Conservation (phyloP, 2,113 vertebrate genomes). For the Poecile atricapillus region DNA sequence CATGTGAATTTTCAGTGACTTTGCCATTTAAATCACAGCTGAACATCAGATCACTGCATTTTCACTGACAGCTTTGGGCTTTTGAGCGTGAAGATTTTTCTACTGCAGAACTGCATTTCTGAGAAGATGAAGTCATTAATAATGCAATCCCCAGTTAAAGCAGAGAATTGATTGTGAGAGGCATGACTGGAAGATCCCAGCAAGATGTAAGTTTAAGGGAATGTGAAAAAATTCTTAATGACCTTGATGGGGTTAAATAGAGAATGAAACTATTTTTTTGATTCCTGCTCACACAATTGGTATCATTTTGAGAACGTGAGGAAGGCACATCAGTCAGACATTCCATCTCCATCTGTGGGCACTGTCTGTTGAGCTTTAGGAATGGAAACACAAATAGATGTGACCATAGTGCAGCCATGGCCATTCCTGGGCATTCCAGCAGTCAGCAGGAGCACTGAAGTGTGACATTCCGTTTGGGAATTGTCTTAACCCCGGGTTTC, state of each 20-base stretch:
- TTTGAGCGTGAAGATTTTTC: neutral
- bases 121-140: neutral
- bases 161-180: neutral
- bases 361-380: neutral
- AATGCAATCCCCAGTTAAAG: neutral
- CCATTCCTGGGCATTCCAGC: neutral
- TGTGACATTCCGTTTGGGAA: neutral
- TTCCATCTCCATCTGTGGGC: neutral
- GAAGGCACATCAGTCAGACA: neutral
- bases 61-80: neutral
- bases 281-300: neutral
- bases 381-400: neutral
- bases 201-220: neutral
- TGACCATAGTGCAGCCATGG: neutral
- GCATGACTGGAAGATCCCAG: neutral
- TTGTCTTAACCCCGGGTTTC: neutral
- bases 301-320: neutral
- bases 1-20: neutral
- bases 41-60: neutral
- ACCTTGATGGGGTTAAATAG: neutral
- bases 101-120: neutral
- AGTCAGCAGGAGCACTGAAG: neutral
- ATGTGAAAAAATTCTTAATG: neutral
- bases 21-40: neutral
- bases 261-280: neutral